Percentiles rank a stretch among this genome's conserved stretches.
Conservation (phyloP, 1,140 invertebrate genomes). For the Orius laevigatus region DNA sequence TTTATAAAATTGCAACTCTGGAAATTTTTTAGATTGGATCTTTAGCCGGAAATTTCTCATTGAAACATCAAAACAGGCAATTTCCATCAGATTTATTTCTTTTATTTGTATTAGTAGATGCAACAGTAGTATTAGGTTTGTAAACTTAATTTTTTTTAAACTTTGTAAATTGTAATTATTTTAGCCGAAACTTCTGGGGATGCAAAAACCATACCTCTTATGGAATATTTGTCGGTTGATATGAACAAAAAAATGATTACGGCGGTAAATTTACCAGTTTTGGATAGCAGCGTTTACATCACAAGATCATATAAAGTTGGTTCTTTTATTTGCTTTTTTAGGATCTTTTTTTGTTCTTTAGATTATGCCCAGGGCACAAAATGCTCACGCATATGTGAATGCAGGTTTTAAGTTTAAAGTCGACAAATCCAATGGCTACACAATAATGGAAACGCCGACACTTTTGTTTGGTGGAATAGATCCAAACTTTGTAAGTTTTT, state of each 20-base stretch:
- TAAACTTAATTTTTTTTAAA: neutral
- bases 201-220: conserved; percentile 24
- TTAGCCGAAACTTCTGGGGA: conserved; percentile 16
- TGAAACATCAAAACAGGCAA: conserved; percentile 47
- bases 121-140: conserved; percentile 41
- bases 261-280: conserved; percentile 36
- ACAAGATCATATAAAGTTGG: conserved; percentile 38
- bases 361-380: conserved; percentile 1
- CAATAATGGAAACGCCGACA: conserved; percentile 5
- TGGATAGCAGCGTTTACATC: conserved; percentile 28
- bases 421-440: conserved; percentile 37
- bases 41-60: conserved; percentile 60
- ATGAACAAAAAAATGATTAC: conserved; percentile 46
- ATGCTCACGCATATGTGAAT: conserved; percentile 20
- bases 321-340: neutral
- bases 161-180: conserved; percentile 24
- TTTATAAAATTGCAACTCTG: neutral
- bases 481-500: conserved; percentile 6
- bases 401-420: conserved; percentile 40
- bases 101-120: conserved; percentile 48
- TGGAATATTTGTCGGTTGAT: conserved; percentile 39
- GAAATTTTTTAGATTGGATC: conserved; percentile 42
- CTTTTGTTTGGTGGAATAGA: conserved; percentile 7
- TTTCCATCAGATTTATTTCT: conserved; percentile 66
- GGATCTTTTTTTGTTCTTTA: conserved; percentile 13